A percentile compares a stretch with the other conserved stretches of the same genome.
Evolutionary conservation across 2,113 vertebrate species (phyloP).

Genomic region (Pelecanus crispus): DNA sequence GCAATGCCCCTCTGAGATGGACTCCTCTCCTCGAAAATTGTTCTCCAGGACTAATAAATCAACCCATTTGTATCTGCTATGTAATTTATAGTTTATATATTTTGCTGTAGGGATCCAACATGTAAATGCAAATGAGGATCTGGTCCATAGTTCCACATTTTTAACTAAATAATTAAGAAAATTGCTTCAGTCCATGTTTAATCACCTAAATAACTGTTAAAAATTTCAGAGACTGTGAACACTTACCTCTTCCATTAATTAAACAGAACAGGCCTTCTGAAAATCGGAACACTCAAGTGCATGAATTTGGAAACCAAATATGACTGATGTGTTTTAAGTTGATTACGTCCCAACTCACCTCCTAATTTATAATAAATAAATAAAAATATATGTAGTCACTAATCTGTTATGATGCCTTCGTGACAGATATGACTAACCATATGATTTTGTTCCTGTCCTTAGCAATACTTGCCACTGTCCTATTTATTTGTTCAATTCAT

Average conservation of each 20-base stretch:
- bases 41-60: background rate
- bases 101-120: background rate
- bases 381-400: background rate
- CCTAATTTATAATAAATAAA: background rate
- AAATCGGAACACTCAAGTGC: background rate
- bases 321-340: background rate
- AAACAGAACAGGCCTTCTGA: background rate
- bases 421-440: background rate
- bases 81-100: background rate
- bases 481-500: background rate
- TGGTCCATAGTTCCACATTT: background rate
- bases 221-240: background rate
- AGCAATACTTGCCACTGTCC: background rate
- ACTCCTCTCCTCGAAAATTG: background rate
- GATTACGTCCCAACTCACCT: background rate
- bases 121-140: background rate
- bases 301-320: background rate
- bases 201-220: background rate
- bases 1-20: background rate
- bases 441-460: background rate
- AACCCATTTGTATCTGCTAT: background rate
- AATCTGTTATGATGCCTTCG: background rate
- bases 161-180: background rate
- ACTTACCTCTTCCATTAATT: background rate
- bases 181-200: background rate